phyloP scores from a whole-genome alignment of 1,140 invertebrate species.

The Ganaspis sp. region DNA sequence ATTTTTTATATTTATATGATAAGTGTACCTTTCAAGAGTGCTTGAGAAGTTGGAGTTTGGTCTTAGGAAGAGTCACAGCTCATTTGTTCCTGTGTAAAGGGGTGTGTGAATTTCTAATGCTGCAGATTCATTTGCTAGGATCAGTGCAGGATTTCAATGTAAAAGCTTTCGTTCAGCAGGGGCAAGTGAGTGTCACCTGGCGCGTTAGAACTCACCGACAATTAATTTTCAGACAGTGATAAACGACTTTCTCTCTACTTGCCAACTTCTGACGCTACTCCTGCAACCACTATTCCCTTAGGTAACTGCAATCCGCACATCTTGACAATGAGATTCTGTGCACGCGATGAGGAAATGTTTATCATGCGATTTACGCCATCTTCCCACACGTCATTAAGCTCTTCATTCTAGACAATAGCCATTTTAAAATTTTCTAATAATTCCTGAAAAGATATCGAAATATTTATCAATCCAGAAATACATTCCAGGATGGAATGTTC shows the following conservation, averaged over 20 bases:
- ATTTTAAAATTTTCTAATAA: too few species aligned
- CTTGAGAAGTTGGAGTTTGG: neutral
- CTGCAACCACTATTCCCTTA: neutral
- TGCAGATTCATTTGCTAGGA: neutral
- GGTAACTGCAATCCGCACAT: neutral
- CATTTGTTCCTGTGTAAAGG: neutral
- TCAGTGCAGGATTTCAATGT: neutral
- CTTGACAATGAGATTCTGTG: too few species aligned
- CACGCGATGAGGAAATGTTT: too few species aligned
- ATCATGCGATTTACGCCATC: too few species aligned
- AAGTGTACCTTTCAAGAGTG: neutral
- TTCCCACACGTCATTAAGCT: too few species aligned
- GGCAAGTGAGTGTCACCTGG: neutral
- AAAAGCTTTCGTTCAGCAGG: conserved; percentile 8
- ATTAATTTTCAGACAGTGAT: conserved; percentile 12
- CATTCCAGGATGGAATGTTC: too few species aligned
- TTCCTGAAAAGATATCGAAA: too few species aligned
- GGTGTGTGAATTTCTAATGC: neutral
- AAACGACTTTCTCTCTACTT: neutral
- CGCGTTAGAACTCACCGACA: conserved; percentile 7
- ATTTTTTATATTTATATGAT: neutral
- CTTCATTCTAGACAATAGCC: too few species aligned
- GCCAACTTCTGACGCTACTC: neutral
- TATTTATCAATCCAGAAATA: too few species aligned
- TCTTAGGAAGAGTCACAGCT: neutral